phyloP scores from a whole-genome alignment of 2,797 vertebrate genomes.

The Ambastaia sidthimunki region DNA sequence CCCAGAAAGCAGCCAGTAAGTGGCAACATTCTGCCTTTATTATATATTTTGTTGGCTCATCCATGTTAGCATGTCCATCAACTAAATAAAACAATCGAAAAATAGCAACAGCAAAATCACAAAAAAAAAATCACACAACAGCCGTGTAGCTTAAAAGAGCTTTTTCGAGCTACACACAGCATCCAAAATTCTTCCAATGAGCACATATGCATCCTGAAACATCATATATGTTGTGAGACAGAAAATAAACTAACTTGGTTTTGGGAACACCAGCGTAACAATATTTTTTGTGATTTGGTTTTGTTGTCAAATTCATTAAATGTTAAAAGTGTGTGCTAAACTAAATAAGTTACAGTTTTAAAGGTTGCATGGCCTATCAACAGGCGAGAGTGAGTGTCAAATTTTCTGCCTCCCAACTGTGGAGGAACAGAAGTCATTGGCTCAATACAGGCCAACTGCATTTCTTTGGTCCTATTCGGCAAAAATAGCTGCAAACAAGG shows the following conservation, averaged over 20 bases:
- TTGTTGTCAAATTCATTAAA: too few relatives aligned
- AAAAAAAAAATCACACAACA: not conserved
- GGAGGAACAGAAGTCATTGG: conserved; percentile 48
- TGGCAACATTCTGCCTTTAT: not conserved
- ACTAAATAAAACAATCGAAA: not conserved
- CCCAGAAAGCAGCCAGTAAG: not conserved
- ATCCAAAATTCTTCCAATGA: too few relatives aligned
- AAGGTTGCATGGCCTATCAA: not conserved
- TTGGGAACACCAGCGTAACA: too few relatives aligned
- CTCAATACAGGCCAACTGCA: conserved; percentile 44
- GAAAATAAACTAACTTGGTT: too few relatives aligned
- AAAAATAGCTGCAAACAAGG: conserved; percentile 62
- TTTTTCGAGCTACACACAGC: not conserved
- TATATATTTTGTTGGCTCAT: not conserved
- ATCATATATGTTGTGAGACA: too few relatives aligned
- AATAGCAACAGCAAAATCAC: not conserved
- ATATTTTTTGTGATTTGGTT: too few relatives aligned
- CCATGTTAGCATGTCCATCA: not conserved
- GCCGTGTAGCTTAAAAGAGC: too few relatives aligned
- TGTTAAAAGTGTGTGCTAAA: too few relatives aligned
- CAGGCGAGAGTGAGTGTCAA: not conserved
- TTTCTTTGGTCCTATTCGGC: conserved; percentile 46
- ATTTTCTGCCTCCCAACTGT: conserved; percentile 60
- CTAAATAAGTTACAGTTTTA: too few relatives aligned
- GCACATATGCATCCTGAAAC: too few relatives aligned